phyloP scores from a whole-genome alignment of 2,888 invertebrate genomes.

The Ormyrus rosae region DNA sequence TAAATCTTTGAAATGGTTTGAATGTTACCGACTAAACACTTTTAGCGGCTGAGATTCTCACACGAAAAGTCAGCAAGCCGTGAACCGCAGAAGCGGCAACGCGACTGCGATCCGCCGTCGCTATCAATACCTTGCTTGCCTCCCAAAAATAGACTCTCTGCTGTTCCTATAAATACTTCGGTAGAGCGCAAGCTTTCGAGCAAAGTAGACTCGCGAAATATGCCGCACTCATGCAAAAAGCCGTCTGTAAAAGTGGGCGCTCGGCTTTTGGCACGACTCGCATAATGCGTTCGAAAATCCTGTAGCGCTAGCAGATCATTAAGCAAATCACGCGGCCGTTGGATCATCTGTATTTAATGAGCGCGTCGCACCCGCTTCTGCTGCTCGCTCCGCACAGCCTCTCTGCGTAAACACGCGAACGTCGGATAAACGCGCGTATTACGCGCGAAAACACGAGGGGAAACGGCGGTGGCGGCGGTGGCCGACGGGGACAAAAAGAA shows the following conservation, averaged over 20 bases:
- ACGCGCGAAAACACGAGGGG: constrained; percentile 5
- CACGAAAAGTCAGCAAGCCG: no score
- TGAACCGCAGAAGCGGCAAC: neutral
- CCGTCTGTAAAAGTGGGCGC: constrained; percentile 65
- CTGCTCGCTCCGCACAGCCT: neutral
- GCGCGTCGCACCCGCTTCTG: constrained; percentile 41
- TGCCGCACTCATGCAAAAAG: constrained; percentile 39
- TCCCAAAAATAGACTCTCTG: constrained; percentile 11
- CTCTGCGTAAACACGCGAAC: constrained; percentile 19
- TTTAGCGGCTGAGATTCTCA: no score
- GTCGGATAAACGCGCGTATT: constrained; percentile 25
- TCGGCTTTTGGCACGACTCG: constrained; percentile 60
- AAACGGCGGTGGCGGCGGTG: no score
- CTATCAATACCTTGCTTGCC: constrained; percentile 44
- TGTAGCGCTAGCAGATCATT: constrained; percentile 58
- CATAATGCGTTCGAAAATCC: constrained; percentile 54
- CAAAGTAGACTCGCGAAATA: constrained; percentile 12
- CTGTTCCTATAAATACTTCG: constrained; percentile 36
- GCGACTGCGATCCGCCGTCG: constrained; percentile 25
- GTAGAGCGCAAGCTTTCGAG: neutral
- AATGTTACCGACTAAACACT: no score
- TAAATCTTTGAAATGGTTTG: no score
- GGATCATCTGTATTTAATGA: constrained; percentile 65
- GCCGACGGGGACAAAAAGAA: neutral
- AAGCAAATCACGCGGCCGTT: constrained; percentile 65